Evolutionary conservation across 2,888 invertebrate species (phyloP), one percentile per base, ranked within the genome.

Genomic region (Cosmia pyralina): DNA sequence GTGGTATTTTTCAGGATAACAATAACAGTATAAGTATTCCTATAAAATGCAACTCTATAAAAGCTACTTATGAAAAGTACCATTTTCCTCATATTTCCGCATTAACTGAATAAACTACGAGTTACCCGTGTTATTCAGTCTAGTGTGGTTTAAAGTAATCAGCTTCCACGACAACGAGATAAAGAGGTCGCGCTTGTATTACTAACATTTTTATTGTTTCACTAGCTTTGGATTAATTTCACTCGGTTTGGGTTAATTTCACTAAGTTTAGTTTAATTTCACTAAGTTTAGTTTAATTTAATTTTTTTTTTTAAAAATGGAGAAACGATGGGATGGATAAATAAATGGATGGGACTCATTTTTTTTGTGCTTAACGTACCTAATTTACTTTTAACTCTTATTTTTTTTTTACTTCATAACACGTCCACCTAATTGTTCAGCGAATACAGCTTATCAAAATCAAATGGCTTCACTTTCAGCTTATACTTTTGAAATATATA

Each of bases 91-190:
- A 66, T 55, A 81, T 69, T 71, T 77, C 60, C 60, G 71, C 82
- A 80, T 71, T 75, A 79, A 77, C 34, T 60, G 77, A 65, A 69
- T 75, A 75, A 73, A 70, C 69, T 41, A 50, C 55, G 67, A 82
- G 69, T 71, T 69, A 59, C 57, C 22, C 57, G 59, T 66, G 60
- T 76, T 65, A 53, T 69, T 69, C 79, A 77, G 60, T 67, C 60
- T 62, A 70, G 72, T 69, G 66, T 65, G 65, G 75, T 69, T 76
- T 70, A 77, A 28, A 82, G 75, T 81, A 84, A 81, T 77, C 81
- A 79, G 62, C 76, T 85, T 73, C 46, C 57, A 57, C 59, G 38
- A 63, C 53, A 69, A 58, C 44, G 65, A 48, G 69, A 66, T 70
- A 70, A 72, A 78, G 69, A 79, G 83, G 59, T 75, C 69, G 63